Base-by-base conservation (phyloP, 2,888 invertebrate genomes). In the Nomada fucata region DNA sequence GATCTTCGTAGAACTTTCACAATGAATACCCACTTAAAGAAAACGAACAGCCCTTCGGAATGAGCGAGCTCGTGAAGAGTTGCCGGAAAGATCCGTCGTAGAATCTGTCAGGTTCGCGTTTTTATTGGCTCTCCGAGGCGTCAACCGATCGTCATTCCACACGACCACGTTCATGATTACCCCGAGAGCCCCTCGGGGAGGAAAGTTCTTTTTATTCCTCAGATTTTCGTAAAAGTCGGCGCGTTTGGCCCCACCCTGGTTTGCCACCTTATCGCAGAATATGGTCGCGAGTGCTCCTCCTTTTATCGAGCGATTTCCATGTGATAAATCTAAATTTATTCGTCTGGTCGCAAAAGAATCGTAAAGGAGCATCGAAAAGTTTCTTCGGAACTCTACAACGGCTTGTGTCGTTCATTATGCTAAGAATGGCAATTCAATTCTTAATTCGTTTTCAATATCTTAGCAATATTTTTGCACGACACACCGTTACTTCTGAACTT, bases 121-220 rank as follows among this genome's bases (percentile, higher is more conserved):
- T 88, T 87, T 86, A 82, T 88, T 69, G 70, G 57, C 50, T 77
- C 69, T 55, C 52, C 11, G 50, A 44, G n/a, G 61, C 82, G 79
- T 79, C 81, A 82, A 77, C 76, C 67, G 74, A 79, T 65, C 71
- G 77, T 83, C 82, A 83, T 82, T 81, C 61, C 61, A 20, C 59
- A 29, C 47, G 67, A 61, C 74, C 83, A 79, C 72, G 77, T 82
- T 53, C 72, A 69, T 86, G 84, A 84, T 86, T 86, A 84, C 84
- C 44, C 55, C 52, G 67, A 44, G 60, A 63, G 26, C 53, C 75
- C 57, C 73, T 67, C 20, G 23, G 72, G 57, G 69, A 47, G 20
- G 29, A n/a, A 13, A 68, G 64, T 42, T 70, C 76, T 61, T 79
- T 78, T 76, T 79, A 65, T 65, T 61, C 69, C 9, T 2, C 26